Base-by-base conservation (phyloP, 92 coral and sea anemone species). In the Epizoanthus stellaris region DNA sequence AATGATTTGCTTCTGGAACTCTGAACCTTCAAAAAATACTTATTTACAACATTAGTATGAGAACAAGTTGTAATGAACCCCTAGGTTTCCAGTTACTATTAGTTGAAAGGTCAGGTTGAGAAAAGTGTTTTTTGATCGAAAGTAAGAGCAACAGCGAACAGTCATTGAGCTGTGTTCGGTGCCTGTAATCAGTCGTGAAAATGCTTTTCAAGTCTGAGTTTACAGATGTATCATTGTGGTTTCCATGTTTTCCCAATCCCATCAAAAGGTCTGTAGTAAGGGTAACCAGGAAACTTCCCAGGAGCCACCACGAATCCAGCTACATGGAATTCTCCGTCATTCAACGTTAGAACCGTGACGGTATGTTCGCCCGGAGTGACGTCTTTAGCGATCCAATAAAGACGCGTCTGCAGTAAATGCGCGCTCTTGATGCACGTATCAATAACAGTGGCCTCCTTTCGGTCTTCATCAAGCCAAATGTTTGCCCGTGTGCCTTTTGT, bases 391-490 rank as follows among this genome's bases (percentile, higher is more conserved):
- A 91, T 59, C 63, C 86, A 80, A 59, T 68, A 80, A 54, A 88
- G 70, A 17, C 94, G 91, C 19, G 91, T 87, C 77, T 87, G 89
- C 20, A 74, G 84, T 71, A 80, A 75, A 70, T 87, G 90, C 59
- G 66, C 76, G 2, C 93, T 90, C 21, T 83, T 82, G 63, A 70
- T 77, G 60, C 82, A 82, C 8, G 81, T 85, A 16, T 53, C 30
- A 0, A 90, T 74, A 14, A 72, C 62, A 39, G 88, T 74, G 23
- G 91, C 91, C 16, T 81, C 47, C 6, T 66, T 47, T 42, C 80
- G 30, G 73, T 67, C 72, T 13, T 88, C 82, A 54, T 91, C 91
- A n/a, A 91, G 65, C 94, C 94, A 91, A n/a, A 82, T 71, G 21
- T 40, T 42, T 2, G 91, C 86, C 0, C 61, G 53, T 7, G 87